Evolutionary conservation across 2,888 invertebrate genomes (phyloP), one percentile per base, ranked within the genome.

Genomic region (Drosophila stalkeri): DNA sequence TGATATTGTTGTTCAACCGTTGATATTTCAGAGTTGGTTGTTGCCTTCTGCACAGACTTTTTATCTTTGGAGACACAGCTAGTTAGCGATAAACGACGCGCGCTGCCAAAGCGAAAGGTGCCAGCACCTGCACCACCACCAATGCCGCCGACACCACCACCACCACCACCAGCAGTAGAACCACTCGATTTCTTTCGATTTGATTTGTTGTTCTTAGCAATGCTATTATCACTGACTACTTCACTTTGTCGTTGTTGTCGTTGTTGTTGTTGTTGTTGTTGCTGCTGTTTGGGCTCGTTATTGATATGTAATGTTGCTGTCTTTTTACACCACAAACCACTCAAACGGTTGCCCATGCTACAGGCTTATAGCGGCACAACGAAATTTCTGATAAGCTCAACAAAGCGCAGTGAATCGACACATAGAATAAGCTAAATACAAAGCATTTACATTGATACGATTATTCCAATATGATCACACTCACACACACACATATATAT

Each of bases 261-360:
- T 37, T 39, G 39, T 16, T 39, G 16, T 8, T 39, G 37, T 14
- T 74, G 60, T 12, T 63, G 75, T 41, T 68, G 44, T 9, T 70
- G 74, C 31, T 75, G 60, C 9, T 61, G 76, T 6, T 66, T 71
- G 31, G 62, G 27, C 3, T 89, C 72, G 72, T 61, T 69, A 71
- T 56, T 79, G 37, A 84, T 86, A 64, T 77, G 76, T 51, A 89
- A 80, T 75, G 86, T 80, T 72, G 78, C 74, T 85, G 90, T 80
- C 80, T 92, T 92, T 85, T 92, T 92, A 90, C 93, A 93, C 92
- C 92, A 93, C 89, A 92, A 90, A 72, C 89, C 90, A 80, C 92
- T 92, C 81, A 90, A 83, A 82, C 91, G 91, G 90, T 93, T 93
- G 87, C 92, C 92, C 92, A 93, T 93, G 87, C 90, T 92, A 90